Percentiles rank a stretch among this genome's conserved stretches.
Evolutionary conservation across 2,888 invertebrate genomes (phyloP).

Genomic region (Actias luna): DNA sequence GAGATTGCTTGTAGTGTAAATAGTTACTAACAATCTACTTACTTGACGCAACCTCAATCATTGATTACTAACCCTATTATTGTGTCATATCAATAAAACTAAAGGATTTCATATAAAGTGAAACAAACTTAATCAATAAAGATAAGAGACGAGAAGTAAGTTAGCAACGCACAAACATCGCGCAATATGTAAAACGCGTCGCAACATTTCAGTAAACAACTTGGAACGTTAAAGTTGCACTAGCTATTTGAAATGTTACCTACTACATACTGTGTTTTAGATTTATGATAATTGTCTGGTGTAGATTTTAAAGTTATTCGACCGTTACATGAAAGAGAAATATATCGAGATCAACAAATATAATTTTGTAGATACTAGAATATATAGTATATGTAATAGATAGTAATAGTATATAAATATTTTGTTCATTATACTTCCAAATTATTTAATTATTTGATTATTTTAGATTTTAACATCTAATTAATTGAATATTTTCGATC

Average conservation of each 20-base stretch:
- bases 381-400: no score
- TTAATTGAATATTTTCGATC: no score
- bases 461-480: no score
- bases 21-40: no score
- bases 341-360: no score
- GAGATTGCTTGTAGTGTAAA: no score
- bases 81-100: neutral
- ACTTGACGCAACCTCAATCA: no score
- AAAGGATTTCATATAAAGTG: neutral
- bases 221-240: conserved; percentile 5
- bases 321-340: neutral
- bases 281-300: conserved; percentile 8
- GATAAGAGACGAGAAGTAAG: neutral
- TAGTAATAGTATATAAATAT: no score
- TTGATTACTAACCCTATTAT: no score
- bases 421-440: no score
- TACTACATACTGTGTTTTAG: conserved; percentile 6
- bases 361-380: no score
- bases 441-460: no score
- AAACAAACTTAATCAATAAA: neutral
- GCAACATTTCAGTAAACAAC: conserved; percentile 5
- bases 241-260: neutral
- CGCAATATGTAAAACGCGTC: conserved; percentile 1
- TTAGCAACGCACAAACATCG: neutral
- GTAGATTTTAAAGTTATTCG: conserved; percentile 2